Conservation (phyloP, 53 echinoderm and acorn worm species). For the Holothuria scabra region DNA sequence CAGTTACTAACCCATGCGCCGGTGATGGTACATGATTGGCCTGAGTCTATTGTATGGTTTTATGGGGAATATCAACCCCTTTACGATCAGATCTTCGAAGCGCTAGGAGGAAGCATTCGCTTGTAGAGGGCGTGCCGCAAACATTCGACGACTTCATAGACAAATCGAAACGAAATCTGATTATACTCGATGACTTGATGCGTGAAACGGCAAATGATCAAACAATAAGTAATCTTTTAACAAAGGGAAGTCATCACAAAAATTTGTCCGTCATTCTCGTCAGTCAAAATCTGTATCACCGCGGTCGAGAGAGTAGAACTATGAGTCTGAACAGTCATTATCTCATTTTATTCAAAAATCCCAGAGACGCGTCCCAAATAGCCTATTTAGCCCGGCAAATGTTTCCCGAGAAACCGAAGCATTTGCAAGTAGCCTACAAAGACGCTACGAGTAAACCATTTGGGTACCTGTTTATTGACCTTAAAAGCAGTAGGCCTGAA, state of each 20-base stretch:
- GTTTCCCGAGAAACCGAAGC: conserved; percentile 66
- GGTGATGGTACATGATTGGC: conserved; percentile 51
- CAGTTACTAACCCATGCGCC: conserved; percentile 45
- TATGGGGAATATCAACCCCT: conserved; percentile 78
- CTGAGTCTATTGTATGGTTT: conserved; percentile 71
- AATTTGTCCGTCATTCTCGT: conserved; percentile 84
- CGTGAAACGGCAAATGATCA: conserved; percentile 57
- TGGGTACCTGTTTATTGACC: conserved; percentile 75
- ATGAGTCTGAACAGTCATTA: conserved; percentile 81
- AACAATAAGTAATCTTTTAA: conserved; percentile 67
- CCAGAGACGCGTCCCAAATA: conserved; percentile 79
- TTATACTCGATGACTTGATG: conserved; percentile 80
- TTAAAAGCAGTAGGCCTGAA: conserved; percentile 76
- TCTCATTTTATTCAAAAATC: conserved; percentile 79
- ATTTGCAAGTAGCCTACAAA: conserved; percentile 65
- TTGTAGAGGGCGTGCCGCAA: conserved; percentile 70
- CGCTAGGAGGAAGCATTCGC: conserved; percentile 46
- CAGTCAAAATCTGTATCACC: conserved; percentile 75
- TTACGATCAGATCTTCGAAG: conserved; percentile 57
- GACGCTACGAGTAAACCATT: conserved; percentile 70
- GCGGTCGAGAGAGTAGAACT: conserved; percentile 75
- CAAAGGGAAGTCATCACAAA: conserved; percentile 78
- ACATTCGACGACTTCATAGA: conserved; percentile 61
- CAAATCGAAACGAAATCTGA: conserved; percentile 45
- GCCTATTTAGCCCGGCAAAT: conserved; percentile 72